These are phyloP conservation scores for Lymantria dispar DNA, from an alignment of 2,888 invertebrate genomes.

Conservation along the genomic window DNA sequence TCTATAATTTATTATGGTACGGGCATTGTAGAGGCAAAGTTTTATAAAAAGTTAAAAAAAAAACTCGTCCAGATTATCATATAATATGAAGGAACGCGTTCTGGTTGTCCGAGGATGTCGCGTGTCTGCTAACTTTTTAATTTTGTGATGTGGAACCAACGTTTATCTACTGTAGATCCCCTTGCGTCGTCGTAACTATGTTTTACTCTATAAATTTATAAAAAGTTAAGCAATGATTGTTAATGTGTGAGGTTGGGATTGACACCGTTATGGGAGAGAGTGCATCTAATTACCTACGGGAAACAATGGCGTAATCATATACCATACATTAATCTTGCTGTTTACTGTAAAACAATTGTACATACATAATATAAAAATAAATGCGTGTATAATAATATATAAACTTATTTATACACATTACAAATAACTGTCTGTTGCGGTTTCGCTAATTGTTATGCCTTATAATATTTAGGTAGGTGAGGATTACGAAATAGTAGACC, in stretches of 20 bases:
- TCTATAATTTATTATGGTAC: conserved; percentile 23
- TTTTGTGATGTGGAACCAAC: conserved; percentile 1
- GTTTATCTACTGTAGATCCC: too few species aligned
- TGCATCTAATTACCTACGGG: conserved; percentile 34
- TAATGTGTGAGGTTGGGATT: conserved; percentile 14
- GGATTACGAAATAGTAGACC: too few species aligned
- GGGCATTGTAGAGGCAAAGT: conserved; percentile 25
- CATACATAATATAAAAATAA: too few species aligned
- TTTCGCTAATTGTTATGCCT: too few species aligned
- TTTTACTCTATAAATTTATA: conserved; percentile 2
- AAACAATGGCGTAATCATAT: conserved; percentile 36
- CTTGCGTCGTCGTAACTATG: too few species aligned
- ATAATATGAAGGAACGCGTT: conserved; percentile 33
- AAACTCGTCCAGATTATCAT: conserved; percentile 38
- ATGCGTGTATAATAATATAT: too few species aligned
- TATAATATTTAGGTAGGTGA: too few species aligned
- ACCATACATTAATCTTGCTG: conserved; percentile 14
- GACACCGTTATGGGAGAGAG: conserved; percentile 40
- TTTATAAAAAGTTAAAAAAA: conserved; percentile 38
- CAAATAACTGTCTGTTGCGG: too few species aligned
- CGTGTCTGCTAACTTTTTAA: conserved; percentile 27
- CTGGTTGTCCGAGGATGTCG: conserved; percentile 17
- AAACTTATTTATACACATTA: too few species aligned
- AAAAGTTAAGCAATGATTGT: conserved; percentile 10
- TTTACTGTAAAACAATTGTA: too few species aligned